Conservation (phyloP, 2,113 vertebrate genomes). For the Clinocottus analis region DNA sequence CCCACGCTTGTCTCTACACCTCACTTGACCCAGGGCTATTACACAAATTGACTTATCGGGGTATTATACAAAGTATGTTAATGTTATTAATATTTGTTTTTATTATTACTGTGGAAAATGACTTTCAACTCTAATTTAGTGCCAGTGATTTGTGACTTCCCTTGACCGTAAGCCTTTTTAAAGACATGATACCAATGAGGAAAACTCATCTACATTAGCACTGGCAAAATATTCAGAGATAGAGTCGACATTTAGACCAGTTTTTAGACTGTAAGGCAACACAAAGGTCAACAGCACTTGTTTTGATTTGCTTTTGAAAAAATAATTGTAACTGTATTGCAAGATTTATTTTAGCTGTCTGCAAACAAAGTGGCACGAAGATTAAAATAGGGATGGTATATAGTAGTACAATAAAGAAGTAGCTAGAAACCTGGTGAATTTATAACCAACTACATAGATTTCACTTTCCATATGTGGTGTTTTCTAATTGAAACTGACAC, state of each 20-base stretch:
- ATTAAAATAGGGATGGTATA: background rate
- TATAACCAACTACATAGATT: background rate
- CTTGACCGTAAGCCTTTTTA: background rate
- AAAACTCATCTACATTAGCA: too few relatives aligned
- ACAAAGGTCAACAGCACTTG: background rate
- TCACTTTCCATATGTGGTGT: background rate
- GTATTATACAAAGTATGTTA: slow-evolving; percentile 5
- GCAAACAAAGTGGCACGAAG: background rate
- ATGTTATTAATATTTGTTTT: background rate
- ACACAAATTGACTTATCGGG: slow-evolving; percentile 1
- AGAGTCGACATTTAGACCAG: background rate
- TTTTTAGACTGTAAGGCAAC: background rate
- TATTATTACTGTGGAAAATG: background rate
- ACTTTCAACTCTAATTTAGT: background rate
- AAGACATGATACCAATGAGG: too few relatives aligned
- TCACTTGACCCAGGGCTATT: slow-evolving; percentile 25
- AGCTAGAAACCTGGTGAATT: too few relatives aligned
- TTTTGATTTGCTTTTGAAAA: slow-evolving; percentile 14
- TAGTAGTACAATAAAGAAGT: background rate
- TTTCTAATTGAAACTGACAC: background rate
- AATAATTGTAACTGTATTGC: slow-evolving; percentile 9
- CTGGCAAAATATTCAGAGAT: background rate
- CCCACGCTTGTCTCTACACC: slow-evolving; percentile 30
- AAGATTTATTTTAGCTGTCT: background rate
- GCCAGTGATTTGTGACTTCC: background rate